phyloP scores from a whole-genome alignment of 2,888 invertebrate genomes.

The Watsonalla binaria region DNA sequence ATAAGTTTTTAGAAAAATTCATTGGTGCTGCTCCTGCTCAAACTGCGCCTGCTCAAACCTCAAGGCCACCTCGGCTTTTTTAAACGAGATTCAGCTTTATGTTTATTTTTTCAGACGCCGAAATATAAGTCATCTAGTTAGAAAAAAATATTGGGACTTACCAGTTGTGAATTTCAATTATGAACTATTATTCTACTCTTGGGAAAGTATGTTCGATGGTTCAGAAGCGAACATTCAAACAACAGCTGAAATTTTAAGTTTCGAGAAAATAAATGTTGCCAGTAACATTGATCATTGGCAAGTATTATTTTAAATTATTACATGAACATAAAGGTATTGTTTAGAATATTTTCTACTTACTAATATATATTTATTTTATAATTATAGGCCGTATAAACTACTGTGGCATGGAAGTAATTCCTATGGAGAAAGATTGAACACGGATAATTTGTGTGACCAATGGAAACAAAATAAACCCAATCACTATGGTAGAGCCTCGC shows the following conservation, averaged over 20 bases:
- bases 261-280: constrained; percentile 48
- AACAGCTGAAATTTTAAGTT: constrained; percentile 47
- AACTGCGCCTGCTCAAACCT: no score
- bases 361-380: background rate
- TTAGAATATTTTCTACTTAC: no score
- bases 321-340: no score
- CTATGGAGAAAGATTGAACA: constrained; percentile 22
- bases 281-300: constrained; percentile 48
- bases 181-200: constrained; percentile 51
- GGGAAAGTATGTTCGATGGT: constrained; percentile 54
- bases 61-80: no score
- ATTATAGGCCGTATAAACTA: constrained; percentile 49
- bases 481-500: constrained; percentile 42
- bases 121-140: constrained; percentile 35
- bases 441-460: constrained; percentile 35
- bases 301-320: constrained; percentile 10
- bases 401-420: constrained; percentile 56
- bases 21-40: no score
- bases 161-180: constrained; percentile 48
- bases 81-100: background rate
- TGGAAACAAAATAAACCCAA: constrained; percentile 40
- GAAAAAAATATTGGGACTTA: constrained; percentile 24
- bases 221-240: constrained; percentile 31
- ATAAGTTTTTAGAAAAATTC: no score
- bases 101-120: constrained; percentile 30